Conservation (phyloP, 2,797 vertebrate genomes). For the Aselliscus stoliczkanus region DNA sequence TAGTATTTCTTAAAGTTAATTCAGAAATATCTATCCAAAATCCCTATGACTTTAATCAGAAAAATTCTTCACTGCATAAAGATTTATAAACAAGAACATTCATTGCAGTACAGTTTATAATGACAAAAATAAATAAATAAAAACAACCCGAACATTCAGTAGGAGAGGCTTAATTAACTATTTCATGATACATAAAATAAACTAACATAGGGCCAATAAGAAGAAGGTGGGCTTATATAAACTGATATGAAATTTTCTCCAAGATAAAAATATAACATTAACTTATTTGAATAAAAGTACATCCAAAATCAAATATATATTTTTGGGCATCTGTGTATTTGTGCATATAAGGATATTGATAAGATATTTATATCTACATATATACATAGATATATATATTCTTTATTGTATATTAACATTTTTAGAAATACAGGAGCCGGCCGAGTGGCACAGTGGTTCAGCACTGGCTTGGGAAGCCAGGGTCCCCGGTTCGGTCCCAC, state of each 20-base stretch:
- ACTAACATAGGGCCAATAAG: neutral
- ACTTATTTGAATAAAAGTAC: neutral
- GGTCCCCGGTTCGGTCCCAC: too few species aligned
- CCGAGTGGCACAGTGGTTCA: too few species aligned
- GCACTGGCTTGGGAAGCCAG: too few species aligned
- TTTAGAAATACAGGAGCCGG: neutral
- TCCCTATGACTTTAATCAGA: neutral
- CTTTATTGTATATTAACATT: neutral
- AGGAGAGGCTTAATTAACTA: neutral
- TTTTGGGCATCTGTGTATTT: neutral
- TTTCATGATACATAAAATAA: neutral
- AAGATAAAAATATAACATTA: neutral
- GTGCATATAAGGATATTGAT: neutral
- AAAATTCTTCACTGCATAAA: neutral
- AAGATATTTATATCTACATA: neutral
- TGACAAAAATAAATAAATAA: neutral
- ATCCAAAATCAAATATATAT: neutral
- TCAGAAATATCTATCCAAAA: constrained; percentile 8
- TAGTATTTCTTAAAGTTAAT: neutral
- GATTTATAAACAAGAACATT: neutral
- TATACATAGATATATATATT: neutral
- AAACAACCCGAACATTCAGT: neutral
- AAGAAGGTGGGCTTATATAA: neutral
- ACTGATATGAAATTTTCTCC: neutral
- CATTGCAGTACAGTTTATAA: neutral